Evolutionary conservation across 2,797 vertebrate genomes (phyloP), one percentile per base, ranked within the genome.

Genomic region (Eutrigla gurnardus): DNA sequence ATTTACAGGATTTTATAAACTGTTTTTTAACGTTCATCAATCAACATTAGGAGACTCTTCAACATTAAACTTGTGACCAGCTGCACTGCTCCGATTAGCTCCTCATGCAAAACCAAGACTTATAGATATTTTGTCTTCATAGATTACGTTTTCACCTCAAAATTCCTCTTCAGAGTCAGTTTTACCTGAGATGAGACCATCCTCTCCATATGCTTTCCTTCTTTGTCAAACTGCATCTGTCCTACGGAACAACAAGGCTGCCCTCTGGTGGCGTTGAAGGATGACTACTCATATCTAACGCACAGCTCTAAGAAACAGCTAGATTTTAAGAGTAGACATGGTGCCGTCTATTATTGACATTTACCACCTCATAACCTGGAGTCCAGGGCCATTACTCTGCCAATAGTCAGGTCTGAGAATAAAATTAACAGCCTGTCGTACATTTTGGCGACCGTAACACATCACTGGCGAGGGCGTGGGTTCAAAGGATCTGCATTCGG

Each of bases 191-290:
- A 47, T n/a, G 11, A 71, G 58, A 69, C 49, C 45, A 52, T 46
- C 10, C 7, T 70, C n/a, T 61, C n/a, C 32, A 25, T 15, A 36
- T n/a, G 58, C 5, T 59, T 54, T 0, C 36, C 33, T 47, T 14
- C 6, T 8, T 35, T 12, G 10, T 37, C 3, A 32, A 40, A 57
- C 50, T 36, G 35, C 3, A 18, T 32, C 15, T 59, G 15, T 70
- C 13, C 50, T 52, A 65, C 36, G n/a, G 62, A 85, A 86, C n/a
- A 53, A 46, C 91, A 83, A 88, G 61, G 80, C 85, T 93, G 90
- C 87, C 88, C 88, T 90, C 92, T 92, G 42, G 73, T 90, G 91
- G 89, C 59, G 11, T 47, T 0, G 11, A n/a, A 39, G 0, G 8
- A 49, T 3, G 0, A 66, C n/a, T n/a, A 14, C 6, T 9, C 4